Evolutionary conservation across 1,140 invertebrate genomes (phyloP), one percentile per base, ranked within the genome.

Genomic region (Drosophila subobscura): DNA sequence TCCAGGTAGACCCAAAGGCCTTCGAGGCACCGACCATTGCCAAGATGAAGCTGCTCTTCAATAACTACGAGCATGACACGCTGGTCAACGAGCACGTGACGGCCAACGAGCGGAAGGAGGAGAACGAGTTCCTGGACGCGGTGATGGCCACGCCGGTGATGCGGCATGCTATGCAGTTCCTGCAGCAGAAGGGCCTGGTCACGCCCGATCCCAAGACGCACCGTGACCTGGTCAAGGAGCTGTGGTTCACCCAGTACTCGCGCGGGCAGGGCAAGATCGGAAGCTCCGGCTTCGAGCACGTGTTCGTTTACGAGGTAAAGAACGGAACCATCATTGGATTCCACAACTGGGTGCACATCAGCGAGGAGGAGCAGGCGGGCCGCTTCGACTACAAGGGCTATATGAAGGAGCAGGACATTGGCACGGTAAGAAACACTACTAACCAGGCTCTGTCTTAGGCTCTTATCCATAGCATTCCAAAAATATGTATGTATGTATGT

Each of bases 341-440:
- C 56, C 97, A 98, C 89, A 97, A 97, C 90, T 98, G 97, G 97
- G 93, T 98, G n/a, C 97, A 96, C 88, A 97, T 96, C 56, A 93
- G 94, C 33, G 93, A 93, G 54, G 94, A 97, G 92, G 97, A 98
- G 92, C 92, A 93, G 50, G 94, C 94, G 0, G 88, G 91, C 0
- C 92, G 93, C 37, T 80, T 92, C 1, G 95, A 97, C 91, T 98
- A 98, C 90, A 93, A 96, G 65, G 96, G 97, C 8, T 97, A 96
- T 74, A 92, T 96, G 55, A 96, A 95, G 78, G 94, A 95, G 85
- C 67, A 94, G 56, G 94, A 95, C 83, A 92, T 97, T 20, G 94
- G 93, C 79, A 93, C 94, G 77, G 96, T 96, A 91, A 94, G 94
- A 93, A 4, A 8, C 16, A 20, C 16, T 20, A 0, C 16, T 20